Conservation (phyloP, 2,797 vertebrate species). For the Hoplostethus mediterraneus region DNA sequence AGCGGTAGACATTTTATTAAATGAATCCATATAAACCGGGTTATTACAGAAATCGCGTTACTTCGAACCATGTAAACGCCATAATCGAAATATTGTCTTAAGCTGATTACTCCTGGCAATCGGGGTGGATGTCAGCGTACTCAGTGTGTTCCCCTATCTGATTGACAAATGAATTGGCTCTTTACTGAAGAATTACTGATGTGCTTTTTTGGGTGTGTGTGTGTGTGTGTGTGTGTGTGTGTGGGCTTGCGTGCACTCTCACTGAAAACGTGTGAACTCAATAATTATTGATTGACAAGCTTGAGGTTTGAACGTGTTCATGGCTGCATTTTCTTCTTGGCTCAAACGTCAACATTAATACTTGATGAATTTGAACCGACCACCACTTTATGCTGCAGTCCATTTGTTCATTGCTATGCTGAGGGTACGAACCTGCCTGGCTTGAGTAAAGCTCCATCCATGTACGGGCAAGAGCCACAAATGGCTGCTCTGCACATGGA, state of each 20-base stretch:
- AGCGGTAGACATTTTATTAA: no score
- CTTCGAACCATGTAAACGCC: no score
- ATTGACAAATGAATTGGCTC: not conserved
- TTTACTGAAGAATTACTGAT: not conserved
- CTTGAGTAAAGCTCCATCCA: conserved; percentile 32
- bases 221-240: not conserved
- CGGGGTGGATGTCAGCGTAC: no score
- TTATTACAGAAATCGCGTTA: no score
- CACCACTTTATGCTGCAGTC: not conserved
- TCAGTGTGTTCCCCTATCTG: not conserved
- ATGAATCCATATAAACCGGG: no score
- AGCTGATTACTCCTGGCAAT: no score
- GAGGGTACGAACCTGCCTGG: conserved; percentile 14
- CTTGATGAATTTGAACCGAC: not conserved
- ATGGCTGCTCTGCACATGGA: conserved; percentile 29
- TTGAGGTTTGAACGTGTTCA: not conserved
- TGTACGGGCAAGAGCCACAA: conserved; percentile 25
- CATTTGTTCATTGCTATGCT: conserved; percentile 13
- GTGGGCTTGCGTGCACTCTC: not conserved
- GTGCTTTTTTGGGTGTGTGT: not conserved
- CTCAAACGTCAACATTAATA: conserved; percentile 5
- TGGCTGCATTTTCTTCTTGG: not conserved
- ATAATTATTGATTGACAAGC: not conserved
- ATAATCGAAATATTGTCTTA: no score
- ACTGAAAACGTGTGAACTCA: no score